Base-by-base conservation (phyloP, 2,888 invertebrate species). In the Spodoptera exigua region DNA sequence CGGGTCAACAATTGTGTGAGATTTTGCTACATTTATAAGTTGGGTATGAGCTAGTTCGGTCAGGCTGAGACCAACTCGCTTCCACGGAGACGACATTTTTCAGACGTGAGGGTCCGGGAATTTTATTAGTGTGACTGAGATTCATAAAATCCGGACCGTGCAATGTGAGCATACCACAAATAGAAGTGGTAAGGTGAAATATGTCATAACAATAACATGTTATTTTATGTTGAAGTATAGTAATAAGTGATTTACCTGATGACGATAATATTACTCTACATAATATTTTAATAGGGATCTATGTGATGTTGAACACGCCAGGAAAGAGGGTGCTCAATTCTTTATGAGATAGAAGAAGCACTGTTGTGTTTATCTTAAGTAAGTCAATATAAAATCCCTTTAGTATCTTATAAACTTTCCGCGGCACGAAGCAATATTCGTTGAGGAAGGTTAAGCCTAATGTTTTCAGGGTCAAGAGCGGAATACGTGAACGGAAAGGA, bases 371-470 rank as follows among this genome's bases (percentile, higher is more conserved):
- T 48, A 55, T 39, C 34, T 55, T 48, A 44, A 39, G 44, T 39
- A 40, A 63, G 56, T 32, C 39, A 48, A 36, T 63, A 63, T 54
- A 27, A 61, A 62, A 61, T n/a, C 37, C 14, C 44, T 36, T 3
- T 32, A 49, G 64, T 36, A 36, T 64, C 56, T 56, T 32, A 56
- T 48, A 56, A 63, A 64, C 56, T 40, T 63, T 64, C 56, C 62
- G 35, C 32, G 39, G 49, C 61, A 66, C 70, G 61, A 51, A 70
- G 41, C 46, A 45, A 52, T 67, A 71, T 71, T 60, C 71, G 39
- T 71, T 71, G 62, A 62, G 71, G 62, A 71, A 71, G 71, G 71
- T 71, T 67, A 57, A 57, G 72, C 52, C 44, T 48, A 62, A 67
- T 63, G 54, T 71, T 59, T 66, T 67, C 57, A 61, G 57, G 71